These are phyloP conservation scores for Chloroceryle aenea DNA, from an alignment of 2,113 vertebrate species.

Conservation along the genomic window DNA sequence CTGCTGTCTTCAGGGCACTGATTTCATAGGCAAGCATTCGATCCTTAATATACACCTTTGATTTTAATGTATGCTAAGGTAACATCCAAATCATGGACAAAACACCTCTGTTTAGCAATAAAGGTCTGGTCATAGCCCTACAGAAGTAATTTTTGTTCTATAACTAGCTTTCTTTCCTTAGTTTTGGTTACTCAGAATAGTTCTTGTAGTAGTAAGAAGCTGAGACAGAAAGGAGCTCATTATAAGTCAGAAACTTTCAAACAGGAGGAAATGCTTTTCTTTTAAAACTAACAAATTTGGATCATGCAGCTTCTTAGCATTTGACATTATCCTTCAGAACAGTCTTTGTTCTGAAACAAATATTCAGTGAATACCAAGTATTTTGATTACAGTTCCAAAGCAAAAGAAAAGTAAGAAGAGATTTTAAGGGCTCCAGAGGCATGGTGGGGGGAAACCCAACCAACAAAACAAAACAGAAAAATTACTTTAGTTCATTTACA, in stretches of 20 bases:
- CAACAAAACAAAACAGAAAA: neutral
- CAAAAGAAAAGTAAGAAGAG: neutral
- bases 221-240: neutral
- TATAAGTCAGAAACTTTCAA: conserved; percentile 17
- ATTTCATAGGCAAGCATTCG: neutral
- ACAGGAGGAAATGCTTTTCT: conserved; percentile 2
- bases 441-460: neutral
- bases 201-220: conserved; percentile 43
- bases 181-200: conserved; percentile 51
- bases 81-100: neutral
- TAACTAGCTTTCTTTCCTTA: conserved; percentile 13
- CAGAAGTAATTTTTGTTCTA: conserved; percentile 35
- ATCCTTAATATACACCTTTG: neutral
- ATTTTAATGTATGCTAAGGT: neutral
- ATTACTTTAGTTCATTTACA: neutral
- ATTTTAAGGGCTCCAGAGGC: neutral
- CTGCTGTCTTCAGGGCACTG: neutral
- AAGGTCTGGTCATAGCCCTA: neutral
- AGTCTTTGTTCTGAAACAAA: conserved; percentile 20
- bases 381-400: conserved; percentile 15
- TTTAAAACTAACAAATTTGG: conserved; percentile 16
- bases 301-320: neutral
- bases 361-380: neutral
- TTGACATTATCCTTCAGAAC: conserved; percentile 14
- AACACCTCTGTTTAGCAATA: neutral